Evolutionary conservation across 92 coral and sea anemone species (phyloP).

Genomic region (Pocillopora meandrina): DNA sequence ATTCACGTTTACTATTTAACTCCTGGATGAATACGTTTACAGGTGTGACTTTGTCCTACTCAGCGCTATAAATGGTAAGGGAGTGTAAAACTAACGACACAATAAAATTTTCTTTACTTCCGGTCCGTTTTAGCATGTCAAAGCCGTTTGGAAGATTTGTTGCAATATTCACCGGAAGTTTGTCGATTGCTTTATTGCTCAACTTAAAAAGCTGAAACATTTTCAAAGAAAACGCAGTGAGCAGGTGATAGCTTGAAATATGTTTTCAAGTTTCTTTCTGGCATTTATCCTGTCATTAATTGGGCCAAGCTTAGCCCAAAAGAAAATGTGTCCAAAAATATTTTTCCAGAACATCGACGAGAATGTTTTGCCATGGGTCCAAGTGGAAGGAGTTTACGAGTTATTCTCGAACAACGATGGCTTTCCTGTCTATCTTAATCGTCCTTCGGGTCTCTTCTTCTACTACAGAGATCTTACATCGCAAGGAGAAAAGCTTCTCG

Average conservation of each 20-base stretch:
- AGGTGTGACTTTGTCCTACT: no score
- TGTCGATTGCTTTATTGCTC: neutral
- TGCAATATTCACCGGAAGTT: neutral
- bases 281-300: neutral
- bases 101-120: neutral
- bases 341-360: conserved; percentile 54
- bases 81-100: neutral
- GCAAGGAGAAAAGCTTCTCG: conserved; percentile 25
- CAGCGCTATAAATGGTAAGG: no score
- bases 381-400: conserved; percentile 61
- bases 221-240: neutral
- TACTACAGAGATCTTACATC: conserved; percentile 38
- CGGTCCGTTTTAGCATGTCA: neutral
- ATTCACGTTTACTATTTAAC: no score
- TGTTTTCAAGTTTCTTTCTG: neutral
- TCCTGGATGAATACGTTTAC: no score
- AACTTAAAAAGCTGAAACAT: neutral
- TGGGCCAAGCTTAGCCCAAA: conserved; percentile 16
- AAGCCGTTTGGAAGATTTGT: neutral
- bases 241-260: neutral
- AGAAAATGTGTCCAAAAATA: conserved; percentile 47
- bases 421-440: conserved; percentile 46
- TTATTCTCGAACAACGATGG: conserved; percentile 28
- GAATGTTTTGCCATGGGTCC: conserved; percentile 43
- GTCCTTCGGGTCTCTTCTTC: conserved; percentile 49